phyloP scores from a whole-genome alignment of 1,140 invertebrate species.

The Oryctes rhinoceros region DNA sequence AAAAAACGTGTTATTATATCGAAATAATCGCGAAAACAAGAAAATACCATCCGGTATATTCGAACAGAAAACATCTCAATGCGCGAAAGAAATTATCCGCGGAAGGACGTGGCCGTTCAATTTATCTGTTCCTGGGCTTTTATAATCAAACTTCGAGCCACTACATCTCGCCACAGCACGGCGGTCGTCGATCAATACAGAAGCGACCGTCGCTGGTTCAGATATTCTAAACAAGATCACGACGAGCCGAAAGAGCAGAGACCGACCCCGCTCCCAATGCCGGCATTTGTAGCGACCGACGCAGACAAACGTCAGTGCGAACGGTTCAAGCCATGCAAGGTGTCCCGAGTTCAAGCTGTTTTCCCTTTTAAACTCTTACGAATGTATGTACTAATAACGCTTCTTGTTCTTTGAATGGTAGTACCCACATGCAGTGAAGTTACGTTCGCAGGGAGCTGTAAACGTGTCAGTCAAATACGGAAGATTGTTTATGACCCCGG shows the following conservation, averaged over 20 bases:
- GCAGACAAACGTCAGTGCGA: background rate
- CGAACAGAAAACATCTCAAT: conserved; percentile 1
- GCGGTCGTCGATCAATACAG: conserved; percentile 26
- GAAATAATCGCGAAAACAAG: too few species aligned
- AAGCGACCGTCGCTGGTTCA: conserved; percentile 23
- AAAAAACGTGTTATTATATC: too few species aligned
- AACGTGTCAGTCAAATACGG: too few species aligned
- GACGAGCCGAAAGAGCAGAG: conserved; percentile 20
- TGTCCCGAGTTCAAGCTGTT: background rate
- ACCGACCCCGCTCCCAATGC: background rate
- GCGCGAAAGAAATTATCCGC: background rate
- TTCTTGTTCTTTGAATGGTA: background rate
- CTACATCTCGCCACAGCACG: conserved; percentile 12
- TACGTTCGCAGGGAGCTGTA: too few species aligned
- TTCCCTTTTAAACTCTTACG: background rate
- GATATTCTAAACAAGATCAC: conserved; percentile 36
- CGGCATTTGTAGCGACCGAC: conserved; percentile 1
- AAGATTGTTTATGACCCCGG: background rate
- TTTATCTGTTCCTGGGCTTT: conserved; percentile 28
- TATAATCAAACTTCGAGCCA: conserved; percentile 32
- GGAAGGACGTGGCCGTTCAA: background rate
- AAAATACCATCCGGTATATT: background rate
- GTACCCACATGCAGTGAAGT: background rate
- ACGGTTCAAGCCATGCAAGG: background rate
- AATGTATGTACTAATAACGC: background rate